A percentile compares a stretch with the other conserved stretches of the same genome.
phyloP scores from a whole-genome alignment of 2,797 vertebrate genomes.

The Melanotaenia pygmaea region DNA sequence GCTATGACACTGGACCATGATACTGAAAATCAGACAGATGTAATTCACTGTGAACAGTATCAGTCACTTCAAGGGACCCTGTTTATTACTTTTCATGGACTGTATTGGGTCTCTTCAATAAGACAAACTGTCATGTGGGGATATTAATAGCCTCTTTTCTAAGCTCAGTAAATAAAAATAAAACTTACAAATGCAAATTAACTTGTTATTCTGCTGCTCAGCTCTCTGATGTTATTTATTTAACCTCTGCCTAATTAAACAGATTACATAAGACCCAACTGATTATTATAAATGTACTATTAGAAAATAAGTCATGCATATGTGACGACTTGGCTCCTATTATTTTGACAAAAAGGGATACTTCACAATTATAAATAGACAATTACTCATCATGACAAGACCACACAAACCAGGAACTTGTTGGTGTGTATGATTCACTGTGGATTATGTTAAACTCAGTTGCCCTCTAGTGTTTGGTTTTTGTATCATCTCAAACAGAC shows the following conservation, averaged over 20 bases:
- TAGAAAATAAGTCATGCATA: slow-evolving; percentile 45
- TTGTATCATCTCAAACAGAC: slow-evolving; percentile 36
- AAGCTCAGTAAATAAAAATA: slow-evolving; percentile 26
- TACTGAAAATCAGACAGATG: slow-evolving; percentile 26
- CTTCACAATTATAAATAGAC: slow-evolving; percentile 45
- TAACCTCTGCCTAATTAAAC: slow-evolving; percentile 58
- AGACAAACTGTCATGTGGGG: slow-evolving; percentile 22
- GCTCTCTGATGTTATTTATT: slow-evolving; percentile 49
- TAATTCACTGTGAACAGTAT: slow-evolving; percentile 4
- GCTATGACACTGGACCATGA: neutral
- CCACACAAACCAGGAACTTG: slow-evolving; percentile 13
- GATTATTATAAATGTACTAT: slow-evolving; percentile 44
- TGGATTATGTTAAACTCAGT: slow-evolving; percentile 63
- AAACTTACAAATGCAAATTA: slow-evolving; percentile 36
- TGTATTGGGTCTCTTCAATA: slow-evolving; percentile 14
- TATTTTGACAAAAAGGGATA: slow-evolving; percentile 42
- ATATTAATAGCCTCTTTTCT: slow-evolving; percentile 38
- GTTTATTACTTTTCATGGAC: slow-evolving; percentile 8
- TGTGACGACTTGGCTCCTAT: slow-evolving; percentile 17
- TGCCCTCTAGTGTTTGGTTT: slow-evolving; percentile 75
- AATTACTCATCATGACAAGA: slow-evolving; percentile 58
- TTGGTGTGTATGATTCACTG: neutral
- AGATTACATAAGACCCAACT: slow-evolving; percentile 35
- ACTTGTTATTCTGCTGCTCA: slow-evolving; percentile 34
- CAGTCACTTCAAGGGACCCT: neutral